Evolutionary conservation across 2,113 vertebrate genomes (phyloP).

Genomic region (Willisornis vidua): DNA sequence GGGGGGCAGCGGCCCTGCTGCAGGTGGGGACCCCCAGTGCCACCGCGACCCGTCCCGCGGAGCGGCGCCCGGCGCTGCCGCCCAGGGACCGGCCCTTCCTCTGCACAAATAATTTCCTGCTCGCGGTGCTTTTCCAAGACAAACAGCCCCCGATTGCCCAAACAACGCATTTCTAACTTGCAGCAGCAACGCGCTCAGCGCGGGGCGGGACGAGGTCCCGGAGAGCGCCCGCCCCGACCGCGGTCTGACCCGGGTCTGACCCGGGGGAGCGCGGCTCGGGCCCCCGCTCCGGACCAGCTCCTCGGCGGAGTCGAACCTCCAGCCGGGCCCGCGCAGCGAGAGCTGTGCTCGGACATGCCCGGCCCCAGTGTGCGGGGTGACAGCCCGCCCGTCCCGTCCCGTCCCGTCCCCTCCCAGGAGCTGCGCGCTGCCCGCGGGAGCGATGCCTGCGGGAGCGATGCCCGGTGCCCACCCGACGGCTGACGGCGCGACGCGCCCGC

Average conservation of each 20-base stretch:
- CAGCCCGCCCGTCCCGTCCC: not conserved
- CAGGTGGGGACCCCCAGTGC: not conserved
- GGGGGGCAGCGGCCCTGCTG: not conserved
- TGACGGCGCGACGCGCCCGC: not conserved
- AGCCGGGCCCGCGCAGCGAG: not conserved
- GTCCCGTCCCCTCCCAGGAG: too few species aligned
- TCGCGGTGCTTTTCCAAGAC: not conserved
- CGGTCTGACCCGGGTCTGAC: not conserved
- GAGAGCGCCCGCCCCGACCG: not conserved
- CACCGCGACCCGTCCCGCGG: not conserved
- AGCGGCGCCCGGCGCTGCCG: not conserved
- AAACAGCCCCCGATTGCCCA: not conserved
- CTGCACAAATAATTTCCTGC: constrained; percentile 27
- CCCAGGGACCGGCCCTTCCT: not conserved
- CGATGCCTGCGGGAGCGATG: not conserved
- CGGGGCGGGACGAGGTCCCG: too few species aligned
- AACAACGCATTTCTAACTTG: not conserved
- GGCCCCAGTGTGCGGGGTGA: not conserved
- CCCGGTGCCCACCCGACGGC: not conserved
- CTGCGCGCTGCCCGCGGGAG: rapidly evolving
- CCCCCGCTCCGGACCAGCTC: not conserved
- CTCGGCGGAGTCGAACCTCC: not conserved
- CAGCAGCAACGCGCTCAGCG: not conserved
- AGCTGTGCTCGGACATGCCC: not conserved
- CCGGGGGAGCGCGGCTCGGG: not conserved